These are phyloP conservation scores for Temnothorax unifasciatus DNA, from an alignment of 2,888 invertebrate genomes.

Conservation along the genomic window DNA sequence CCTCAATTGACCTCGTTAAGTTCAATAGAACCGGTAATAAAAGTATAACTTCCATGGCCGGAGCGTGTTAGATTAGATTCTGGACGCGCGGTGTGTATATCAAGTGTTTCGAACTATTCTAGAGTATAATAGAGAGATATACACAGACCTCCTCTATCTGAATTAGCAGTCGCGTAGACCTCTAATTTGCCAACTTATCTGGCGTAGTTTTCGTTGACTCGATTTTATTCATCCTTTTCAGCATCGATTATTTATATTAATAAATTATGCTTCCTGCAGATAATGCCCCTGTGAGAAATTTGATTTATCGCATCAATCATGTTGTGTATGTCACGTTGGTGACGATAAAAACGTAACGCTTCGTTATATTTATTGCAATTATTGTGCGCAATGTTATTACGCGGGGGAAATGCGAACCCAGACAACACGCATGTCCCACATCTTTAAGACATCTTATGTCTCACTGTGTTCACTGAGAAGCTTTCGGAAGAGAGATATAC, in stretches of 20 bases:
- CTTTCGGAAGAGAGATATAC: neutral
- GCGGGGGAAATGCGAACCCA: too few relatives aligned
- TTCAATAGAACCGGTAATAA: conserved; percentile 82
- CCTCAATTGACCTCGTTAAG: conserved; percentile 84
- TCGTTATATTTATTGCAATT: neutral
- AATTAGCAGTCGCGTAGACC: neutral
- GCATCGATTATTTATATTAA: neutral
- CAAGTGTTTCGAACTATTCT: conserved; percentile 63
- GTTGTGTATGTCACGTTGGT: neutral
- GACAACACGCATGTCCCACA: too few relatives aligned
- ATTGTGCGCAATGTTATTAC: neutral
- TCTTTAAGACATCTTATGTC: too few relatives aligned
- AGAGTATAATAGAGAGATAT: conserved; percentile 51
- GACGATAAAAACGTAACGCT: neutral
- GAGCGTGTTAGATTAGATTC: conserved; percentile 72
- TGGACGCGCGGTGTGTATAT: conserved; percentile 48
- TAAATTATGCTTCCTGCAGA: neutral
- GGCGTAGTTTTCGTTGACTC: neutral
- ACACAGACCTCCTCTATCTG: neutral
- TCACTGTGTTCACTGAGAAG: too few relatives aligned
- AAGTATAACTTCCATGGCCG: conserved; percentile 78
- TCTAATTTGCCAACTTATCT: neutral
- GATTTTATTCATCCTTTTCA: neutral
- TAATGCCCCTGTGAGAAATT: neutral
- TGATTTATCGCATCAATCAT: neutral